Evolutionary conservation across 2,888 invertebrate species (phyloP).

Genomic region (Noctua janthina): DNA sequence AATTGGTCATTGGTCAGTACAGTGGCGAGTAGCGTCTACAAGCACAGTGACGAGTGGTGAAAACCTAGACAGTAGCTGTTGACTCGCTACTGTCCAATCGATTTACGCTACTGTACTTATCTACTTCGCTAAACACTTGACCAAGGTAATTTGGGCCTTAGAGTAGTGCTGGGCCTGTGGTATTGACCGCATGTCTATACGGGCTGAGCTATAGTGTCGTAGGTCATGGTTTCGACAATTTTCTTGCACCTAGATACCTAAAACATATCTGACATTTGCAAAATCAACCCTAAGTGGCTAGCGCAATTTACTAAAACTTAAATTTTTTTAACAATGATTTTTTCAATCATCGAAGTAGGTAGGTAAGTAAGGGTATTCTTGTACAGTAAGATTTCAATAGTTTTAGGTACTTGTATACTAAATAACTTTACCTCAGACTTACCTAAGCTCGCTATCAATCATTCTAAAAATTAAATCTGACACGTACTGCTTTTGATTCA

Average conservation of each 20-base stretch:
- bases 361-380: not conserved
- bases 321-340: not conserved
- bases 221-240: not conserved
- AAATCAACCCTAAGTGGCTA: not conserved
- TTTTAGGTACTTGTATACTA: not conserved
- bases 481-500: not conserved
- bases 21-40: not conserved
- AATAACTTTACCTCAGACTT: not conserved
- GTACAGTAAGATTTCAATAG: not conserved
- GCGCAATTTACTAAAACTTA: not conserved
- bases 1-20: not conserved
- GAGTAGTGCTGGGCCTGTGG: not conserved
- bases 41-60: not conserved
- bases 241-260: not conserved
- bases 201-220: not conserved
- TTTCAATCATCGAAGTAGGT: not conserved
- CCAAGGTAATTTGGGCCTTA: not conserved
- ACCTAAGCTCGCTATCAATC: not conserved
- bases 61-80: not conserved
- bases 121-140: not conserved
- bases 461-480: not conserved
- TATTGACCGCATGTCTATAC: not conserved
- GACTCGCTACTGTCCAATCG: not conserved
- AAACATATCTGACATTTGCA: not conserved
- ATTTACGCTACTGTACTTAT: not conserved